Evolutionary conservation across 2,888 invertebrate genomes (phyloP), one percentile per base, ranked within the genome.

Genomic region (Drosophila fulvimacula): DNA sequence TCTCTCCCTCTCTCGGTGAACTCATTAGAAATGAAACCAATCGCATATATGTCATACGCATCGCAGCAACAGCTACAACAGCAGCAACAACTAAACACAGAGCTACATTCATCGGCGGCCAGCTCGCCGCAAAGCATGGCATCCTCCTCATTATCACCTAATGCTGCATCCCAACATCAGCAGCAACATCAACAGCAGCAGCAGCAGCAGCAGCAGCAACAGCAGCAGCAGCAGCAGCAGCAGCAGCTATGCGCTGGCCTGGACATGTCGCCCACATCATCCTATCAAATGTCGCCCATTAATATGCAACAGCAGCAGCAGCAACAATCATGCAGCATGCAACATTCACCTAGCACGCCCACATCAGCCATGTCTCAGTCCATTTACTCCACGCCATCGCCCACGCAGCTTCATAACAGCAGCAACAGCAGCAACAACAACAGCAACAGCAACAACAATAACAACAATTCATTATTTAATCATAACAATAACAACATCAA

Each of bases 351-450:
- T 24, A 69, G 56, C 60, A 84, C 80, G 11, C 74, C 89, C 44
- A 76, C 81, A 69, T 76, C 85, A 36, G 69, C 53, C 52, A 71
- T 77, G 57, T 81, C 86, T 55, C 81, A 81, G 49, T 73, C 85
- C 73, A 90, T 89, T 70, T 90, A 81, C 41, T 88, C 89, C 7
- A 83, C 91, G 52, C 82, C 91, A 63, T 90, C 91, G 69, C 90
- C 91, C 60, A 89, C 88, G 39, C 89, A 90, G 51, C 76, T 84
- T n/a, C 76, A 76, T 70, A 90, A 74, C 56, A 76, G 65, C 57
- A 85, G 71, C 44, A 81, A 78, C 55, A 80, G 38, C 38, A 53
- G 38, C 41, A 81, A 70, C 53, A 87, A 78, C 60, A 82, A 76
- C 53, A 83, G 75, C 59, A 87, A 77, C 58, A 82, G 72, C 51